Conservation (phyloP, 1,140 invertebrate genomes). For the Homalodisca vitripennis region DNA sequence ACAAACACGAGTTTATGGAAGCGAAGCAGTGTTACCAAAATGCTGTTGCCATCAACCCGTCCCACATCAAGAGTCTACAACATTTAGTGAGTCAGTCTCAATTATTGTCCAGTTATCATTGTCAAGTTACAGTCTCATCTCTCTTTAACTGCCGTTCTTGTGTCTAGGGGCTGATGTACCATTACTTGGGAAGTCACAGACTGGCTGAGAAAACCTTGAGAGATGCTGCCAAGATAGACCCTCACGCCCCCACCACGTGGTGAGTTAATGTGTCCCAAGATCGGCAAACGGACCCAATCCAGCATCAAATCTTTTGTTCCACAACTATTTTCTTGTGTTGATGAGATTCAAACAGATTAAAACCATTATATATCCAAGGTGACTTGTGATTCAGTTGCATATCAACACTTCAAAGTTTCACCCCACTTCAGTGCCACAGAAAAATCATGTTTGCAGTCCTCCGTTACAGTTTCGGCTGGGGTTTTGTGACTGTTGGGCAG, state of each 20-base stretch:
- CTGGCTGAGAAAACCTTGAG: constrained; percentile 89
- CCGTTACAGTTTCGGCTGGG: no score
- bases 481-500: no score
- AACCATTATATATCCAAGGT: no score
- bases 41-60: constrained; percentile 90
- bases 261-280: no score
- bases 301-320: no score
- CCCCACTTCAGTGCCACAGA: no score
- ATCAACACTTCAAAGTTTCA: no score
- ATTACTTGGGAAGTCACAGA: constrained; percentile 82
- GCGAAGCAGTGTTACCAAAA: constrained; percentile 90
- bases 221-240: constrained; percentile 89
- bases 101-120: not conserved
- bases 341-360: no score
- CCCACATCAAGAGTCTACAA: constrained; percentile 86
- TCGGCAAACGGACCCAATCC: no score
- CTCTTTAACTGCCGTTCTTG: constrained; percentile 13
- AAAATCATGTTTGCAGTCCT: no score
- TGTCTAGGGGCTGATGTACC: constrained; percentile 72
- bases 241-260: constrained; percentile 87
- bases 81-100: constrained; percentile 62
- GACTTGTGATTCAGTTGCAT: no score
- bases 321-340: no score
- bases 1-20: constrained; percentile 81
- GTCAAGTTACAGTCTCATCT: constrained; percentile 14